These are phyloP conservation scores for Euwallacea fornicatus DNA, from an alignment of 1,140 invertebrate genomes.

Conservation along the genomic window DNA sequence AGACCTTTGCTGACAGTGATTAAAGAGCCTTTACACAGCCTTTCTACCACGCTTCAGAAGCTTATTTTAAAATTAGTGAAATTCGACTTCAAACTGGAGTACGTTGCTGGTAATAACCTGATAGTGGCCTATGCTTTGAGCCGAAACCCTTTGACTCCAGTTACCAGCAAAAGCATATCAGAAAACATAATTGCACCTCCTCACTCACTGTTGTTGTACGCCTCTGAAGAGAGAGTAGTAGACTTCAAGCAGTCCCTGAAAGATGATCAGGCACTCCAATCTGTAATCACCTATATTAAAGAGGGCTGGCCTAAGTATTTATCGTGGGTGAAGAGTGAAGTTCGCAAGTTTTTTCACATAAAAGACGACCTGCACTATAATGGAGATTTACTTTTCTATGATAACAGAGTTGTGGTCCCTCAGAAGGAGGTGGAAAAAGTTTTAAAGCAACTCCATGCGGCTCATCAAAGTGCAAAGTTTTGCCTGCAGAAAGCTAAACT, in stretches of 20 bases:
- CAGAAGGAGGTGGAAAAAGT: slow-evolving; percentile 6
- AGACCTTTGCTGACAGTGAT: neutral
- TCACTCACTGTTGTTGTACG: slow-evolving; percentile 2
- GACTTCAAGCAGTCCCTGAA: slow-evolving; percentile 9
- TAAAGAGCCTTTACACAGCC: neutral
- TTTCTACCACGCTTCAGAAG: neutral
- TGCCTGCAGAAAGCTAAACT: slow-evolving; percentile 12
- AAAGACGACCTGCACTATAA: slow-evolving; percentile 2
- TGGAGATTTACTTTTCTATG: slow-evolving; percentile 3
- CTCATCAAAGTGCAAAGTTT: slow-evolving; percentile 3
- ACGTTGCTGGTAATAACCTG: slow-evolving; percentile 1
- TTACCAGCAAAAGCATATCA: neutral
- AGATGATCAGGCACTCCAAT: neutral
- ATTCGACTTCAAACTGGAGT: slow-evolving; percentile 7
- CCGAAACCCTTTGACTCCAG: neutral
- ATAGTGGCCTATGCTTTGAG: neutral
- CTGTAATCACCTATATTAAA: slow-evolving; percentile 6
- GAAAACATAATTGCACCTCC: neutral
- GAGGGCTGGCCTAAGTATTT: slow-evolving; percentile 13
- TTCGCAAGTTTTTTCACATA: slow-evolving; percentile 3
- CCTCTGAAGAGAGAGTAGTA: slow-evolving; percentile 2
- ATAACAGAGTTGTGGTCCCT: slow-evolving; percentile 9
- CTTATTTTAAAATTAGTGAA: neutral
- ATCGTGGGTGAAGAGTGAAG: slow-evolving; percentile 9
- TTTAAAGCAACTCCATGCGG: slow-evolving; percentile 4